Evolutionary conservation across 2,888 invertebrate species (phyloP), one percentile per base, ranked within the genome.

Genomic region (Euplexia lucipara): DNA sequence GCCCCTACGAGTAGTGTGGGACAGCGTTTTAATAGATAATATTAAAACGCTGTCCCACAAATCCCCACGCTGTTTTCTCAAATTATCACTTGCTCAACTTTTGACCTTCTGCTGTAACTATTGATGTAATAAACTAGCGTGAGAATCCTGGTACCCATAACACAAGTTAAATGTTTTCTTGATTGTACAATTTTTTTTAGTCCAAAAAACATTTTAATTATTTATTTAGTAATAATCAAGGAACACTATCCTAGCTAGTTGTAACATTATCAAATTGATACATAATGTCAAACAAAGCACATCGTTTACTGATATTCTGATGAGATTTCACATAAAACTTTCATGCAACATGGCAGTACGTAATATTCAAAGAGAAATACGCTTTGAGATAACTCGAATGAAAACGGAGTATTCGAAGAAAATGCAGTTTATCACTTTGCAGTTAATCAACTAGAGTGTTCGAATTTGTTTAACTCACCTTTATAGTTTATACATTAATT

Each of bases 401-500:
- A n/a, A 32, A 47, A 4, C 8, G 14, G 39, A 62, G 4, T 22
- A 32, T 18, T 22, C n/a, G n/a, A 47, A 7, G 39, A 32, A 22
- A 9, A 8, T 14, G 16, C 9, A 9, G 12, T 39, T 39, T 39
- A 1, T 34, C 39, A 63, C 9, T 9, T 47, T 34, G 12, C 18
- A 26, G 9, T 61, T 41, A 41, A 61, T 62, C 39, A 41, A 62
- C 22, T 7, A 18, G 32, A 39, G 39, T 48, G 39, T 41, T 61
- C 12, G 16, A 41, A 45, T 45, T 61, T 47, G 4, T 39, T 41
- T 47, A 39, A 8, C 1, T 22, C 12, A 39, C 12, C 9, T 61
- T 8, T 41, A 22, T 26, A 41, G 34, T 47, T 61, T 8, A 26
- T 18, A 1, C 49, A 59, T 44, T 44, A 18, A 57, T 71, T 72